Percentiles rank a stretch among this genome's conserved stretches.
phyloP scores from a whole-genome alignment of 2,797 vertebrate genomes.

The Glossophaga mutica region DNA sequence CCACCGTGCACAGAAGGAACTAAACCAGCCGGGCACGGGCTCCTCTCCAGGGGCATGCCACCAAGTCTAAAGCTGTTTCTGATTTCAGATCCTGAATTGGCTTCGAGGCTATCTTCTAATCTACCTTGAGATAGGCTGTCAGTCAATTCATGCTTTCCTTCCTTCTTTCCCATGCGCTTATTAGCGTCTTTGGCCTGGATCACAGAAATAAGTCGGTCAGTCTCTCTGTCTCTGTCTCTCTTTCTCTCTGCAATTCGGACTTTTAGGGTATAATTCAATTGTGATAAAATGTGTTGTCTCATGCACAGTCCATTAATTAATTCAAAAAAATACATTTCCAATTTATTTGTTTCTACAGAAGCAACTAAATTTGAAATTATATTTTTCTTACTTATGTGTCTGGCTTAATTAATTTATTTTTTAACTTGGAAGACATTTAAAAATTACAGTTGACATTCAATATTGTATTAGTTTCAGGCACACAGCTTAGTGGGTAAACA shows the following conservation, averaged over 20 bases:
- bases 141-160: neutral
- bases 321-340: neutral
- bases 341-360: neutral
- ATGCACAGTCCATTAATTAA: neutral
- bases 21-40: slow-evolving; percentile 23
- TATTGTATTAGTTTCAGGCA: neutral
- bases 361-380: neutral
- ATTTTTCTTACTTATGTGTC: neutral
- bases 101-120: neutral
- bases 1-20: neutral
- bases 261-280: neutral
- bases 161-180: neutral
- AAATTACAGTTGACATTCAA: neutral
- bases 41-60: neutral
- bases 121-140: neutral
- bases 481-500: neutral
- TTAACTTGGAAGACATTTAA: neutral
- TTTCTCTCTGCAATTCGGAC: neutral
- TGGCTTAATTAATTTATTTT: neutral
- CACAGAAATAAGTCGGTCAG: neutral
- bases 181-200: neutral
- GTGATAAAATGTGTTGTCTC: neutral
- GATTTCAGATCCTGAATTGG: slow-evolving; percentile 5
- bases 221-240: neutral
- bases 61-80: neutral